Percentiles rank a stretch among this genome's conserved stretches.
Evolutionary conservation across 2,888 invertebrate species (phyloP).

Genomic region (Chloroclystis v-ata): DNA sequence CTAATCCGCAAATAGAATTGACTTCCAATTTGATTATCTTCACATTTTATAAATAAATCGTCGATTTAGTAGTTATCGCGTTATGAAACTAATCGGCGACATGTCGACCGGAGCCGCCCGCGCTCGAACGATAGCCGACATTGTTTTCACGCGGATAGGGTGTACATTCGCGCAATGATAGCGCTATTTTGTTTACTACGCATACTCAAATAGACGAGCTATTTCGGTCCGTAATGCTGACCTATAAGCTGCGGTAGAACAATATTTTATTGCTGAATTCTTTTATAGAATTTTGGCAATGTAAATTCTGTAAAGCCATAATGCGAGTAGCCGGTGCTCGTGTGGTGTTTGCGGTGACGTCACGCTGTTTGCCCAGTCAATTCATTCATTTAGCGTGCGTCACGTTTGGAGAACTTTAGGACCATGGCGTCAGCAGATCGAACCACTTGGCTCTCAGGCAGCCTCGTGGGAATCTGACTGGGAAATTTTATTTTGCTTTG

Average conservation of each 20-base stretch:
- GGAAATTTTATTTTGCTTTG: too few species aligned
- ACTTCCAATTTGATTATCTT: conserved; percentile 14
- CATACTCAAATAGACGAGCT: background rate
- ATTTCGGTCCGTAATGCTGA: background rate
- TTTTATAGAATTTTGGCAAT: background rate
- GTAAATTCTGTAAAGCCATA: background rate
- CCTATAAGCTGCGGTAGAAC: background rate
- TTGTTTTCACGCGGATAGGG: background rate
- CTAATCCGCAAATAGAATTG: conserved; percentile 29
- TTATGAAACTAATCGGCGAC: conserved; percentile 9
- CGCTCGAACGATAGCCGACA: background rate
- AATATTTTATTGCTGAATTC: background rate
- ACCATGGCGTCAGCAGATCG: too few species aligned
- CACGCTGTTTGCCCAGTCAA: background rate
- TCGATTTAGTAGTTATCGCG: conserved; percentile 15
- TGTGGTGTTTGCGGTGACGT: background rate
- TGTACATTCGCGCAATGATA: background rate
- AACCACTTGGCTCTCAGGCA: too few species aligned
- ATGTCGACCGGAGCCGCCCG: background rate
- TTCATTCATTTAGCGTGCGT: background rate
- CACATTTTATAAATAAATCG: conserved; percentile 19
- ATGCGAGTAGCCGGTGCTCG: background rate
- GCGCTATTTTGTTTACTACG: conserved; percentile 2
- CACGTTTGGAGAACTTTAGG: too few species aligned
- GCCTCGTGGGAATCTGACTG: too few species aligned